Conservation (phyloP, 1,140 invertebrate genomes). For the Melitaea cinxia region DNA sequence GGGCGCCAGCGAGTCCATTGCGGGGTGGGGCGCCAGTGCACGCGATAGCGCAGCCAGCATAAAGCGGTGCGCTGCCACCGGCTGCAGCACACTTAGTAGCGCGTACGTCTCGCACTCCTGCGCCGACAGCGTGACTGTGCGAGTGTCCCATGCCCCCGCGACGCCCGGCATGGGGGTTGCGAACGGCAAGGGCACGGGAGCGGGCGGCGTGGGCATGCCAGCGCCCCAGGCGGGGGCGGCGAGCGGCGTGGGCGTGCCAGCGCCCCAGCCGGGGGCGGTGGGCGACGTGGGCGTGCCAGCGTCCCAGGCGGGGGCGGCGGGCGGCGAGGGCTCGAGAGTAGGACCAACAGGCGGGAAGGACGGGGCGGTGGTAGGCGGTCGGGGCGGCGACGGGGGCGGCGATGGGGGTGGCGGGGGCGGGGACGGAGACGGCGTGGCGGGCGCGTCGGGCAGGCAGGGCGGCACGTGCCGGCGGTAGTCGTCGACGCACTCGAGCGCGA, state of each 20-base stretch:
- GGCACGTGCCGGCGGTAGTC: conserved; percentile 59
- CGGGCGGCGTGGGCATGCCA: too few relatives aligned
- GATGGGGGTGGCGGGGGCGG: not conserved
- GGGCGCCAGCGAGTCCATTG: not conserved
- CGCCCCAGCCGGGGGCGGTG: not conserved
- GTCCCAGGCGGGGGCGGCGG: not conserved
- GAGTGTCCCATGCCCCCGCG: conserved; percentile 3
- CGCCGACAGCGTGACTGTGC: conserved; percentile 40
- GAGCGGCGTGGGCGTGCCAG: too few relatives aligned
- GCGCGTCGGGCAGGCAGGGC: conserved; percentile 27
- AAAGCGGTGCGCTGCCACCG: conserved; percentile 48
- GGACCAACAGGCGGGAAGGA: not conserved
- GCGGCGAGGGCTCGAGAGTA: not conserved
- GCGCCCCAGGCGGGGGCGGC: too few relatives aligned
- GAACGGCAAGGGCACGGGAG: too few relatives aligned
- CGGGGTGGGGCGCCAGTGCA: conserved; percentile 14
- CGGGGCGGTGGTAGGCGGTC: not conserved
- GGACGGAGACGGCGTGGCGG: not conserved
- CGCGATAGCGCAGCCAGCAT: conserved; percentile 43
- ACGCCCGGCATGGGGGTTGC: too few relatives aligned
- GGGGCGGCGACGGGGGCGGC: not conserved
- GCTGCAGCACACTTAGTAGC: conserved; percentile 41
- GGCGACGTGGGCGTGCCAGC: not conserved
- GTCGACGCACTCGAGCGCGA: conserved; percentile 59
- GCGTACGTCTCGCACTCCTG: conserved; percentile 52